Base-by-base conservation (phyloP, 2,113 vertebrate species). In the Gavia stellata region DNA sequence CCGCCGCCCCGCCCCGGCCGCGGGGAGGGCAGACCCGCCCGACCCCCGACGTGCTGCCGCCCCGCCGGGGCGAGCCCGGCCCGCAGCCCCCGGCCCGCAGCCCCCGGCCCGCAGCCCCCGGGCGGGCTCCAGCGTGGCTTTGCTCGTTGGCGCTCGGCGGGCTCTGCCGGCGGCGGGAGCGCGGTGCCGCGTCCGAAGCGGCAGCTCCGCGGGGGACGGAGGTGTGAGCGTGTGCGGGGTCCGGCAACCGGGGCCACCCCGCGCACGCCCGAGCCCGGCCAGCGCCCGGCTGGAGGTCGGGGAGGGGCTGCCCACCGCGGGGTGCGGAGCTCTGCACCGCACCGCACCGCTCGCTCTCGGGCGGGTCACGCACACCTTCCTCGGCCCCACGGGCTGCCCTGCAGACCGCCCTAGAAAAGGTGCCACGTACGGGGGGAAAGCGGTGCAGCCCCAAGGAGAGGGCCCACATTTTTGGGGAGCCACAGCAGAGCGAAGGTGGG, bases 401-500 rank as follows among this genome's bases (percentile, higher is more conserved):
- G 55, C 59, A 29, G 65, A 45, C 24, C 81, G 10, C 38, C 42
- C 34, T 10, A 20, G 40, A 26, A 70, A 71, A 1, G 63, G 70
- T 23, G 62, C 66, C 82, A 38, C 26, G 17, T 2, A 0, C 66
- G 45, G 67, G 92, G 56, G 5, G 23, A n/a, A 33, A 34, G 74
- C 0, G 7, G 20, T 0, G 42, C 21, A 1, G 0, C 31, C 49
- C 65, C 56, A 5, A 23, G 50, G 62, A 63, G 29, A 21, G 53
- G 0, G 59, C 42, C 29, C 42, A 3, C 52, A 0, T 2, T 8
- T 53, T 1, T 16, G 17, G 84, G 50, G 84, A 79, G 80, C 50
- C 14, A 10, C 56, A 12, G 93, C 50, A 33, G 34, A 44, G 49
- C 26, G 4, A 17, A 9, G 1, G 1, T 1, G n/a, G 59, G 58